Percentiles rank a stretch among this genome's conserved stretches.
phyloP scores from a whole-genome alignment of 2,113 vertebrate genomes.

The Callopanchax toddi region DNA sequence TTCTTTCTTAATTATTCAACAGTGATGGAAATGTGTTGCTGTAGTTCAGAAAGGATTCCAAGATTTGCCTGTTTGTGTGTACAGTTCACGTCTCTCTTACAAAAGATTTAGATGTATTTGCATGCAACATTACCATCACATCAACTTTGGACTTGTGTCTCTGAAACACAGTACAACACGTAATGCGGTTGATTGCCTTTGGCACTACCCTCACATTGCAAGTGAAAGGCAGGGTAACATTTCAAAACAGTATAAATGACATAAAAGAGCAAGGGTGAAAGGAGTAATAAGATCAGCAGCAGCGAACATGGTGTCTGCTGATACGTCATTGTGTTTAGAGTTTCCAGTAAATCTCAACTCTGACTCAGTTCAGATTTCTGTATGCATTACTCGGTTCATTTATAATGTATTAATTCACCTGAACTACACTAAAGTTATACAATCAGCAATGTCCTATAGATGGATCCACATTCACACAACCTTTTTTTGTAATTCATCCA shows the following conservation, averaged over 20 bases:
- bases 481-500: neutral
- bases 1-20: neutral
- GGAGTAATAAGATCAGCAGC: neutral
- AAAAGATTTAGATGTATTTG: neutral
- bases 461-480: neutral
- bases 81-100: neutral
- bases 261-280: neutral
- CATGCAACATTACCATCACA: neutral
- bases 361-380: neutral
- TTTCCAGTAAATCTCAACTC: neutral
- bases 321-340: neutral
- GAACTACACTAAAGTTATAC: neutral
- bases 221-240: neutral
- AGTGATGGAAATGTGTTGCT: constrained; percentile 46
- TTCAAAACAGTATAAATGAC: neutral
- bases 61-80: no score
- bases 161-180: neutral
- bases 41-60: constrained; percentile 52
- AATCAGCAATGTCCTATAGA: neutral
- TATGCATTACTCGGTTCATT: neutral
- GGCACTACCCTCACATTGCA: neutral
- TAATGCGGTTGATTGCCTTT: neutral
- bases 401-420: no score
- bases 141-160: neutral
- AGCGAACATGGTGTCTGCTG: neutral